Evolutionary conservation across 2,888 invertebrate genomes (phyloP), one percentile per base, ranked within the genome.

Genomic region (Caradrina kadenii): DNA sequence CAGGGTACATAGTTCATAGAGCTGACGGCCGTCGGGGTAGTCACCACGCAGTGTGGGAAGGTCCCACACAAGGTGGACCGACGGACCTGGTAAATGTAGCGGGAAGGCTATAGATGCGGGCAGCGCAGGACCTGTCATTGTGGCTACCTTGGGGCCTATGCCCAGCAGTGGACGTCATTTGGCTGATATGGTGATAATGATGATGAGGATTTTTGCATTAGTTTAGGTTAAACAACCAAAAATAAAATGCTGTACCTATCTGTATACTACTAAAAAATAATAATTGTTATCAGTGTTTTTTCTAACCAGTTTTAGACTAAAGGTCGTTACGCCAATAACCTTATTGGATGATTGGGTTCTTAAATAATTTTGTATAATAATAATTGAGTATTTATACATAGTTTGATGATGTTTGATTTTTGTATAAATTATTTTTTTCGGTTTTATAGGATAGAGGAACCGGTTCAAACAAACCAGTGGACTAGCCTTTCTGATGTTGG

Each of bases 281-380:
- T 26, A 15, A 39, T 53, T 6, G 2, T 45, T 45, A 45, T 45
- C 17, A 17, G 17, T 53, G 13, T 50, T 48, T 61, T 17, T 26
- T 35, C 13, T 64, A 45, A 61, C 60, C n/a, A n/a, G 58, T 59
- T 56, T 45, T 39, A 59, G 39, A 19, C 39, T 19, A 55, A 35
- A 77, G 78, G 73, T 69, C 39, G 73, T 21, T 39, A 56, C 58
- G 58, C 22, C 48, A 58, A 53, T 62, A 58, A 73, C 52, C 61
- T 76, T 31, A 52, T 50, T 17, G 31, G 56, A 56, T 56, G 11
- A 5, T 63, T 11, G 13, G 21, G 4, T 26, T 45, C 17, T 55
- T 1, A 35, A 53, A 49, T 39, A 13, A 63, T 42, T 31, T 39
- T 15, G 52, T n/a, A 39, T 21, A n/a, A 45, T 45, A 17, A 45